A percentile compares a stretch with the other conserved stretches of the same genome.
phyloP scores from a whole-genome alignment of 2,888 invertebrate genomes.

The Drosophila lutescens region DNA sequence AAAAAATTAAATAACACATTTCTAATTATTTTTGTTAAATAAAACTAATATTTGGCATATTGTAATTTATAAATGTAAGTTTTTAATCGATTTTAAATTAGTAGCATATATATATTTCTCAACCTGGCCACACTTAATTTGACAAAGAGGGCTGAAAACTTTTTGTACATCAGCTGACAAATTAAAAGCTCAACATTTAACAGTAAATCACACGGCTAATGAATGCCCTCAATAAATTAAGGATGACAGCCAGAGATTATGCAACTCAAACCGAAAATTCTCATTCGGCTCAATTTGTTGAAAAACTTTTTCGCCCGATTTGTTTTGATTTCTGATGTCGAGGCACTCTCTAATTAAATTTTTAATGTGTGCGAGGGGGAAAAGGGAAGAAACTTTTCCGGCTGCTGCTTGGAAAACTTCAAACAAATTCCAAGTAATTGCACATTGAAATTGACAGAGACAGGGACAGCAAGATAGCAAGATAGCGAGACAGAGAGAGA shows the following conservation, averaged over 20 bases:
- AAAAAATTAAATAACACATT: too few species aligned
- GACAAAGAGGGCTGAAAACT: neutral
- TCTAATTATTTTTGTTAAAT: too few species aligned
- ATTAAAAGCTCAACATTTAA: constrained; percentile 22
- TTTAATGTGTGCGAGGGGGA: constrained; percentile 51
- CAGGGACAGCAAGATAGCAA: constrained; percentile 1
- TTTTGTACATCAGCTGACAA: constrained; percentile 9
- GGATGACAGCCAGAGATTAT: constrained; percentile 9
- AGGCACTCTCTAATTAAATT: constrained; percentile 68
- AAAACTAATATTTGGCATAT: too few species aligned
- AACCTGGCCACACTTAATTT: neutral
- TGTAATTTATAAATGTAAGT: neutral
- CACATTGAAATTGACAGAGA: constrained; percentile 64
- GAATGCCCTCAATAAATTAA: constrained; percentile 12
- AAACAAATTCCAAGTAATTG: constrained; percentile 79
- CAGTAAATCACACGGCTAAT: constrained; percentile 12
- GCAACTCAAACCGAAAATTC: constrained; percentile 30
- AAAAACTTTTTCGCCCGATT: constrained; percentile 37
- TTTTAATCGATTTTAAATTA: too few species aligned
- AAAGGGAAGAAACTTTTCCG: constrained; percentile 50
- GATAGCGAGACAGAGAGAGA: constrained; percentile 4
- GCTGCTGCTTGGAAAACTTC: constrained; percentile 54
- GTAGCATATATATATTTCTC: neutral
- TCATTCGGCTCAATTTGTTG: constrained; percentile 61
- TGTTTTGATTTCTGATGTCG: constrained; percentile 30